Conservation (phyloP, 35 echinoderm and acorn worm genomes). For the Heliocidaris tuberculata region DNA sequence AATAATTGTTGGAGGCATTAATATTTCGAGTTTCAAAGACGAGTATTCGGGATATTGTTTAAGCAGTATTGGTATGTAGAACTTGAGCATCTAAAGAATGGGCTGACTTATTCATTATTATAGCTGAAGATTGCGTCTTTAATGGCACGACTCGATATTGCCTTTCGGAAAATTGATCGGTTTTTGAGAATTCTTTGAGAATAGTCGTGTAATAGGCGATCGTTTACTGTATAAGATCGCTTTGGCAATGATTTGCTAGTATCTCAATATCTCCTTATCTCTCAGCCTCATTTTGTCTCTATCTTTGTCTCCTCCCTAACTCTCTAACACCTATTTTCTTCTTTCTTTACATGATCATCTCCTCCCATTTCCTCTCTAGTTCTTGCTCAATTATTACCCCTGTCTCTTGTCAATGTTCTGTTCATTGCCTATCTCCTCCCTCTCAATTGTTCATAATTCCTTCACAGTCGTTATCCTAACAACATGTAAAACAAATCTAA, state of each 20-base stretch:
- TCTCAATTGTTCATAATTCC: background rate
- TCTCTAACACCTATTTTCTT: background rate
- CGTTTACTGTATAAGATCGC: background rate
- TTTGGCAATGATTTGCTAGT: background rate
- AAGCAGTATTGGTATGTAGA: background rate
- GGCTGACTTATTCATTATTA: background rate
- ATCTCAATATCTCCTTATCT: background rate
- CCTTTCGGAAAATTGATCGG: constrained; percentile 9
- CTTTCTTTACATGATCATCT: background rate
- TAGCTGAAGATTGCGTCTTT: background rate
- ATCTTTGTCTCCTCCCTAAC: too few relatives aligned
- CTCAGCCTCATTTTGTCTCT: background rate
- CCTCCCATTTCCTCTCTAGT: background rate
- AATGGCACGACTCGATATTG: background rate
- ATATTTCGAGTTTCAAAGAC: background rate
- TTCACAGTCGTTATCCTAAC: background rate
- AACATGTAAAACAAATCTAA: background rate
- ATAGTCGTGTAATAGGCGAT: background rate
- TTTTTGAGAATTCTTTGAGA: background rate
- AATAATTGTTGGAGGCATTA: constrained; percentile 18
- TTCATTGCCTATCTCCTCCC: background rate
- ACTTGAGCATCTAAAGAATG: background rate
- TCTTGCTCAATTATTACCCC: background rate
- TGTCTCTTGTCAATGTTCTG: background rate
- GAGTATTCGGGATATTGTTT: background rate